phyloP scores from a whole-genome alignment of 2,797 vertebrate genomes.

The Sarcoramphus papa region DNA sequence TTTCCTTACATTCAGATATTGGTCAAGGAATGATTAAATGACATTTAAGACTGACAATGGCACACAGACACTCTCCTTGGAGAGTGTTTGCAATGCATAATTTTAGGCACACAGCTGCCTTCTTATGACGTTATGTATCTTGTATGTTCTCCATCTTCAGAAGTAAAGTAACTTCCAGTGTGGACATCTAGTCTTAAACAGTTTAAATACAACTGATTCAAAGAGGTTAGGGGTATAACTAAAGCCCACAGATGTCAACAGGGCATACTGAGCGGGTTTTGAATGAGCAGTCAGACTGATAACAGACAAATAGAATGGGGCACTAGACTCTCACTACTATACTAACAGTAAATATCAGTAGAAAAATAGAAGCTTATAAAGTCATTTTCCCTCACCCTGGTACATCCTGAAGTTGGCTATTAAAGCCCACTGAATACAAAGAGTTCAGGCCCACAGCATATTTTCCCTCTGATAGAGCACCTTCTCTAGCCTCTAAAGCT shows the following conservation, averaged over 20 bases:
- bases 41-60: background rate
- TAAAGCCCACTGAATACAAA: background rate
- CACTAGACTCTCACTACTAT: background rate
- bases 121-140: background rate
- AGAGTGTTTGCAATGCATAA: background rate
- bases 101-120: background rate
- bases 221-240: background rate
- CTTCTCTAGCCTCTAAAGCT: background rate
- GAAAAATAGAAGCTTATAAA: background rate
- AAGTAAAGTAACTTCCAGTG: background rate
- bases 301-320: background rate
- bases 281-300: background rate
- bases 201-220: background rate
- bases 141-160: background rate
- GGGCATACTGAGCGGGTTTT: background rate
- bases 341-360: background rate
- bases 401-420: background rate
- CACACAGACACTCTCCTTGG: accelerated
- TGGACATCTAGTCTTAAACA: background rate
- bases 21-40: background rate
- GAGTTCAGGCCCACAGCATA: background rate
- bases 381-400: background rate
- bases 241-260: background rate
- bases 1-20: background rate
- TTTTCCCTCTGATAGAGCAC: background rate